A percentile compares a stretch with the other conserved stretches of the same genome.
These are phyloP conservation scores for Saturnia japonica DNA, from an alignment of 2,888 invertebrate genomes.

Conservation along the genomic window DNA sequence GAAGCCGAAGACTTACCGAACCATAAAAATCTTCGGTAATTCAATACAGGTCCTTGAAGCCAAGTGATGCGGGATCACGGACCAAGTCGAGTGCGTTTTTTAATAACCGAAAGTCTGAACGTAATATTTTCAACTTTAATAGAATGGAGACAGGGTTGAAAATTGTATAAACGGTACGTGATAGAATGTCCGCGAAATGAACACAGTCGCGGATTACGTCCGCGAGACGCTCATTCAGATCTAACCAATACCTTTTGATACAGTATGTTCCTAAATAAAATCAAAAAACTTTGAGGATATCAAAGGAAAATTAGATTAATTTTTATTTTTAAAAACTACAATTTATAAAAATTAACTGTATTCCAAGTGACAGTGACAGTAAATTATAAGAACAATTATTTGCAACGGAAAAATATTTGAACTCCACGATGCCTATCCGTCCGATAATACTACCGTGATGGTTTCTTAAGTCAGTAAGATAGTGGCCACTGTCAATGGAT, in stretches of 20 bases:
- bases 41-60: constrained; percentile 23
- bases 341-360: too few species aligned
- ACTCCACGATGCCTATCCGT: too few species aligned
- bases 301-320: too few species aligned
- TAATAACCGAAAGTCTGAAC: constrained; percentile 44
- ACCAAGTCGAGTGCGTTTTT: constrained; percentile 59
- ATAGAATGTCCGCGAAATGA: constrained; percentile 65
- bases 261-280: constrained; percentile 45
- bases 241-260: constrained; percentile 69
- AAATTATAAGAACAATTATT: too few species aligned
- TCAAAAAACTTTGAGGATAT: not conserved
- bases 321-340: too few species aligned
- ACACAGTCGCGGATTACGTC: constrained; percentile 73
- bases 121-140: constrained; percentile 38
- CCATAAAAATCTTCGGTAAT: constrained; percentile 23
- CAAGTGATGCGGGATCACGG: constrained; percentile 79
- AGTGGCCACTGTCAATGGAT: too few species aligned
- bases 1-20: constrained; percentile 6
- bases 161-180: constrained; percentile 26
- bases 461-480: too few species aligned
- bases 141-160: constrained; percentile 22
- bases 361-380: too few species aligned
- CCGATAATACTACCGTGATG: too few species aligned
- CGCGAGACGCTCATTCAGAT: constrained; percentile 66
- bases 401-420: too few species aligned